Percentiles rank a stretch among this genome's conserved stretches.
Evolutionary conservation across 2,113 vertebrate genomes (phyloP).

Genomic region (Antechinus stuartii): DNA sequence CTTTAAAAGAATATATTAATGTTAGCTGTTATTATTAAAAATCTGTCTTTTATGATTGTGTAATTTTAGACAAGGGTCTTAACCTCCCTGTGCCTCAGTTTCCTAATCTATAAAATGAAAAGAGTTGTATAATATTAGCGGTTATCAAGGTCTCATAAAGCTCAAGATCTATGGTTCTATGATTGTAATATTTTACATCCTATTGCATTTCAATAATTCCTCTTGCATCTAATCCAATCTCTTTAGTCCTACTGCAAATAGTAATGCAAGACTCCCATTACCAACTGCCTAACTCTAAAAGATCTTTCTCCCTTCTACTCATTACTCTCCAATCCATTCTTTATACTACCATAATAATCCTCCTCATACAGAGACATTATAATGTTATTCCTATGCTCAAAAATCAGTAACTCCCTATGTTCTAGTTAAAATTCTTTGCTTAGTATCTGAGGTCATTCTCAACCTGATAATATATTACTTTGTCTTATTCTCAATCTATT

Average conservation of each 20-base stretch:
- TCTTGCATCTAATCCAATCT: not conserved
- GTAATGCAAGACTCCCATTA: not conserved
- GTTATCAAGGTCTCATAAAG: not conserved
- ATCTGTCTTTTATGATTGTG: not conserved
- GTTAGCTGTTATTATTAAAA: not conserved
- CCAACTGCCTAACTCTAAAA: not conserved
- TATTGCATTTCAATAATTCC: not conserved
- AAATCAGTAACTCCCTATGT: not conserved
- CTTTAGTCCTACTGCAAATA: not conserved
- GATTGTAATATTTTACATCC: not conserved
- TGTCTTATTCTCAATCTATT: not conserved
- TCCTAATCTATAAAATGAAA: not conserved
- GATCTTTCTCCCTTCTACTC: not conserved
- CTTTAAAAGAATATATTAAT: not conserved
- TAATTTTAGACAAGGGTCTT: not conserved
- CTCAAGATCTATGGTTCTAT: not conserved
- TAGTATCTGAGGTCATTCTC: not conserved
- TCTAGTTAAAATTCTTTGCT: not conserved
- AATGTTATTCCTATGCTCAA: not conserved
- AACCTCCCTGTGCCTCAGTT: not conserved
- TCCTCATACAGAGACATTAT: not conserved
- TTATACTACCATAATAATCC: not conserved
- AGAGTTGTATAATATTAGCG: not conserved
- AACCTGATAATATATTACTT: not conserved
- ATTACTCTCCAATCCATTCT: not conserved